Evolutionary conservation across 2,888 invertebrate genomes (phyloP), one percentile per base, ranked within the genome.

Genomic region (Trachelus stipa): DNA sequence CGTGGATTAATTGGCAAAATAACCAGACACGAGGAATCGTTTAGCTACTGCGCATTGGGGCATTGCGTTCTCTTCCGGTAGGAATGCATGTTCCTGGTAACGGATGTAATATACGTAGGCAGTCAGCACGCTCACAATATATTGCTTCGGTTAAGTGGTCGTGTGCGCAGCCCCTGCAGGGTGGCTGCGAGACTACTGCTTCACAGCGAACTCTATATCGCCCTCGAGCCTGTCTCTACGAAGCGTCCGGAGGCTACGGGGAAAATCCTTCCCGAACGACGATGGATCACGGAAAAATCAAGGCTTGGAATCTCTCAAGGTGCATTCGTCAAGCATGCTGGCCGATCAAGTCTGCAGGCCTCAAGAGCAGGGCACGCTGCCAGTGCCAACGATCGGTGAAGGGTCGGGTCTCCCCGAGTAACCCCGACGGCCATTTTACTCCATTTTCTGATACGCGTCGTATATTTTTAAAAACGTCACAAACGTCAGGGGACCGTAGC

Each of bases 1-100:
- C 77, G 79, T 83, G 85, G 87, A 89, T 90, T 90, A 90, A 90
- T 89, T 87, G 88, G 86, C 83, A 86, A 89, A 89, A 89, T 89
- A 88, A 88, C 86, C 81, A 87, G 87, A 90, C 89, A 89, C 86
- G 88, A 88, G 85, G 88, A 90, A 89, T 89, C 89, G 88, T 88
- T 90, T 90, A 89, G 85, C 83, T 81, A 76, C 83, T 15, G 40
- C 81, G 84, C 82, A 82, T 85, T 85, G 84, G 85, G 83, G 84
- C 86, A 84, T 86, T 87, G 88, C 87, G 84, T 85, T 81, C 81
- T 83, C 31, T 73, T 77, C 79, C 76, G 76, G 75, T 79, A 80
- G 84, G 83, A 83, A 84, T 84, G 80, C 76, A 78, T 79, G 79
- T 81, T 75, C 86, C 85, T 82, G 85, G 82, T 84, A 80, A 85